phyloP scores from a whole-genome alignment of 2,888 invertebrate species.

The Pyrrhia umbra region DNA sequence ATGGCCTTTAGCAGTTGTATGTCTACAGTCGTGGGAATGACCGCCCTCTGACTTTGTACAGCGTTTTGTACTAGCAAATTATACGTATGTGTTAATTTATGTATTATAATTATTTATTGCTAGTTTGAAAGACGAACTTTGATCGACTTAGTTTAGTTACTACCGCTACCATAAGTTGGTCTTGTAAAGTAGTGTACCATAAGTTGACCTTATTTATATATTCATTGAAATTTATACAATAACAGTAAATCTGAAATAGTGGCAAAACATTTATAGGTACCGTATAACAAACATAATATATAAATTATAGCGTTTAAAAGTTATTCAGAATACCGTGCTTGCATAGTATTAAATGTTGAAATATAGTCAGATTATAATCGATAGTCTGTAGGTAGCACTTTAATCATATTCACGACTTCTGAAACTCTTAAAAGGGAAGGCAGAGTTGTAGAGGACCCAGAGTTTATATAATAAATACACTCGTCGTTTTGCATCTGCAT shows the following conservation, averaged over 20 bases:
- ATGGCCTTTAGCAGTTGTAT: conserved; percentile 69
- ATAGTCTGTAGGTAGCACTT: conserved; percentile 21
- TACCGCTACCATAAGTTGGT: too few species aligned
- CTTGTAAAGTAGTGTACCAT: too few species aligned
- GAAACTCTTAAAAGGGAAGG: background rate
- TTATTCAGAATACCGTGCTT: background rate
- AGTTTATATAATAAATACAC: too few species aligned
- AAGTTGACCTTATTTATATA: too few species aligned
- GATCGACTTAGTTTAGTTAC: too few species aligned
- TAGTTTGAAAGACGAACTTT: conserved; percentile 5
- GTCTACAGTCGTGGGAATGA: conserved; percentile 66
- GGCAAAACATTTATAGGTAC: too few species aligned
- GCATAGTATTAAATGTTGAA: background rate
- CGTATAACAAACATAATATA: too few species aligned
- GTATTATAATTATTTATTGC: background rate
- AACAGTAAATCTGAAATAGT: too few species aligned
- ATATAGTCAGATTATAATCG: conserved; percentile 20
- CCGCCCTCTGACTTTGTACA: conserved; percentile 59
- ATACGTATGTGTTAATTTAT: conserved; percentile 21
- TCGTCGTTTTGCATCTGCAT: too few species aligned
- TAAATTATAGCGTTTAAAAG: background rate
- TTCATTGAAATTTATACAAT: too few species aligned
- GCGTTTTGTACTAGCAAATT: conserved; percentile 34
- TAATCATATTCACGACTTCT: background rate
- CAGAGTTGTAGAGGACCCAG: background rate